Evolutionary conservation across 2,797 vertebrate genomes (phyloP).

Genomic region (Tokudaia muenninki): DNA sequence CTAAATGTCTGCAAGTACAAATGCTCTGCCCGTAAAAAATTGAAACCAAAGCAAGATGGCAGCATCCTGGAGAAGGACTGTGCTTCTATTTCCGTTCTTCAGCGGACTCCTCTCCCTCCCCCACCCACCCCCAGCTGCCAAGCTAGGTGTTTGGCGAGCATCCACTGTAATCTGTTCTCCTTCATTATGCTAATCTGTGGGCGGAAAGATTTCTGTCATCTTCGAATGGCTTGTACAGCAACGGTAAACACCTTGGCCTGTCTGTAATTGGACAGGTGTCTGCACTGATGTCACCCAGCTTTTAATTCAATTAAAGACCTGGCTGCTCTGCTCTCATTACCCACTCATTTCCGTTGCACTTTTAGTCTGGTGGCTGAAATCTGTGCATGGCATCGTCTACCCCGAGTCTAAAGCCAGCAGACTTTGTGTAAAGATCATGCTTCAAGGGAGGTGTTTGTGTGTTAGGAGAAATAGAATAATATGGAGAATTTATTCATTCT

Average conservation of each 20-base stretch:
- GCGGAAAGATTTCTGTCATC: slow-evolving; percentile 93
- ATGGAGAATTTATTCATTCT: background rate
- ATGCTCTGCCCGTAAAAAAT: background rate
- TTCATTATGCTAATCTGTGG: slow-evolving; percentile 95
- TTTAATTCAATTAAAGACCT: slow-evolving; percentile 99
- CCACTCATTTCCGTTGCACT: slow-evolving; percentile 94
- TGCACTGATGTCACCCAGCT: slow-evolving; percentile 91
- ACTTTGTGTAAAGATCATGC: slow-evolving; percentile 81
- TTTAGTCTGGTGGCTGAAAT: slow-evolving; percentile 92
- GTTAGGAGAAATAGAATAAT: background rate
- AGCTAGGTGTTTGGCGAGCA: slow-evolving; percentile 91
- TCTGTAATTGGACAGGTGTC: slow-evolving; percentile 95
- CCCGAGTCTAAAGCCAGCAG: slow-evolving; percentile 87
- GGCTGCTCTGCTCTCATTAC: slow-evolving; percentile 95
- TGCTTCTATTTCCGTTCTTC: slow-evolving; percentile 86
- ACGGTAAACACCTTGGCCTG: slow-evolving; percentile 93
- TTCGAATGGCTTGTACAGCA: slow-evolving; percentile 90
- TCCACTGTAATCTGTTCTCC: slow-evolving; percentile 93
- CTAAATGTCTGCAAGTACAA: background rate
- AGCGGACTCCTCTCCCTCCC: slow-evolving; percentile 83
- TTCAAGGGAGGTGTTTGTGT: slow-evolving; percentile 21
- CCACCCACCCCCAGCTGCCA: slow-evolving; percentile 86
- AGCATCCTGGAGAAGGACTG: slow-evolving; percentile 38
- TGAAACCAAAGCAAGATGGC: slow-evolving; percentile 46
- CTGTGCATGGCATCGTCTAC: slow-evolving; percentile 90